These are phyloP conservation scores for Parnassius apollo DNA, from an alignment of 2,888 invertebrate genomes.

Conservation along the genomic window DNA sequence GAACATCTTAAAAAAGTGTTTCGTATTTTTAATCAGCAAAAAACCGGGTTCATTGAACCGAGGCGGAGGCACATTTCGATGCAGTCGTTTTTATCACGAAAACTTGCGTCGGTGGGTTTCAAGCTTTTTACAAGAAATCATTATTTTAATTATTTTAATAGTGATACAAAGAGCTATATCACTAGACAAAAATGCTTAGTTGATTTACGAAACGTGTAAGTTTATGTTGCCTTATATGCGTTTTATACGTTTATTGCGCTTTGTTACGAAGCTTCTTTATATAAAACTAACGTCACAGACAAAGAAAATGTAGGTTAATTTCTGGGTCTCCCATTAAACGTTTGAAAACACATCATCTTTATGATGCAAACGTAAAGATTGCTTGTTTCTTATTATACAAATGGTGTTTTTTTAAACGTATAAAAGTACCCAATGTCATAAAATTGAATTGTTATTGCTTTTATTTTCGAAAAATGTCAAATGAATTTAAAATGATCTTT, in stretches of 20 bases:
- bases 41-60: conserved; percentile 17
- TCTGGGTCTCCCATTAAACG: conserved; percentile 15
- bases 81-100: conserved; percentile 12
- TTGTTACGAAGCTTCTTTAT: conserved; percentile 4
- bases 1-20: conserved; percentile 14
- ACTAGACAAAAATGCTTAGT: too few species aligned
- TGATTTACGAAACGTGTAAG: not conserved
- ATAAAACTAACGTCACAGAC: conserved; percentile 1
- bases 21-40: conserved; percentile 10
- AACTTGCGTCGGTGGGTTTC: conserved; percentile 5
- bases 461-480: too few species aligned
- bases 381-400: conserved; percentile 2
- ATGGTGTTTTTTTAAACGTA: not conserved
- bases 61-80: conserved; percentile 6
- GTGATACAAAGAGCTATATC: not conserved
- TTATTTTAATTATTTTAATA: not conserved
- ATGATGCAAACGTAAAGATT: conserved; percentile 5
- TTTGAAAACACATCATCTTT: conserved; percentile 16
- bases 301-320: conserved; percentile 19
- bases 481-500: too few species aligned
- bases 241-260: not conserved
- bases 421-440: too few species aligned
- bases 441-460: too few species aligned
- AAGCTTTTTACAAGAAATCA: not conserved
- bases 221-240: not conserved